phyloP scores from a whole-genome alignment of 1,140 invertebrate genomes.

The Contarinia nasturtii region DNA sequence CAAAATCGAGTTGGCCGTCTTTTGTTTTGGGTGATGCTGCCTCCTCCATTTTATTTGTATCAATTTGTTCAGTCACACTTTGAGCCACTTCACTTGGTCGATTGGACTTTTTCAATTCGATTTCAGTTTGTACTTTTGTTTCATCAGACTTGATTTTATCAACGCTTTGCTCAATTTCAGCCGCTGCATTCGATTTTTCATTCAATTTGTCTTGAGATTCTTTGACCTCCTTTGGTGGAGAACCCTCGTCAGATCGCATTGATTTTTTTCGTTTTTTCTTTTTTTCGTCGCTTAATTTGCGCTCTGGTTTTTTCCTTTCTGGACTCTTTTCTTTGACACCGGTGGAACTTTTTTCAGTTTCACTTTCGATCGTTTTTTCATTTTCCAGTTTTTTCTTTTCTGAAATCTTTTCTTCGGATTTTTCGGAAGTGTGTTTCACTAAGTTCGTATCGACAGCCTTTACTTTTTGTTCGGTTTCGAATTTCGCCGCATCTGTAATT shows the following conservation, averaged over 20 bases:
- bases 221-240: neutral
- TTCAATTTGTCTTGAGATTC: neutral
- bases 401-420: constrained; percentile 4
- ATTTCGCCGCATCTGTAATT: too few relatives aligned
- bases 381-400: constrained; percentile 5
- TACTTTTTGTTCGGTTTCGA: neutral
- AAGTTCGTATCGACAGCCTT: too few relatives aligned
- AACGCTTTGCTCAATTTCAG: neutral
- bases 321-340: constrained; percentile 11
- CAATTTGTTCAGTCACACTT: neutral
- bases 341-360: constrained; percentile 3
- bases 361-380: neutral
- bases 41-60: neutral
- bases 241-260: neutral
- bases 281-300: neutral
- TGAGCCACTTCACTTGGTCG: neutral
- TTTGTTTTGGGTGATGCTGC: too few relatives aligned
- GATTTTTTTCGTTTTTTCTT: neutral
- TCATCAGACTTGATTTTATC: neutral
- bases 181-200: neutral
- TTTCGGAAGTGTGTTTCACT: too few relatives aligned
- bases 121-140: neutral
- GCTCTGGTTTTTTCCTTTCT: constrained; percentile 13
- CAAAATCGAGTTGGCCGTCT: too few relatives aligned
- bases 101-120: neutral